A percentile compares a stretch with the other conserved stretches of the same genome.
These are phyloP conservation scores for Phyllopteryx taeniolatus DNA, from an alignment of 2,113 vertebrate genomes.

Conservation along the genomic window DNA sequence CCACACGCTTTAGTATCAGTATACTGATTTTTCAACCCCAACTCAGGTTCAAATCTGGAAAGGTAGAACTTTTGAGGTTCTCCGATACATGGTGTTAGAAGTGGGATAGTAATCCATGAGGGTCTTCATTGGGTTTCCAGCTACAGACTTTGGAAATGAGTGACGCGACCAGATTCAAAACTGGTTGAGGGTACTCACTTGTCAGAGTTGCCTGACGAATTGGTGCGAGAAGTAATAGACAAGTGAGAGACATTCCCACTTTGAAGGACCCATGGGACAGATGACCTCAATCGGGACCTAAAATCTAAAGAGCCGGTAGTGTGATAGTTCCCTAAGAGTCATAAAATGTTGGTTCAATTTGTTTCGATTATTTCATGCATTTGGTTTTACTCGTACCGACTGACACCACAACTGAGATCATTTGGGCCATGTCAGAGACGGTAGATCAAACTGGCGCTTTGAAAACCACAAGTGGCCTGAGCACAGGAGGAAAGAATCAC, in stretches of 20 bases:
- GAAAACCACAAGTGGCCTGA: conserved; percentile 18
- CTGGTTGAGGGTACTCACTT: too few species aligned
- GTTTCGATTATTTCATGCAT: neutral
- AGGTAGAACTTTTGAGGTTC: too few species aligned
- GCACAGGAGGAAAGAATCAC: conserved; percentile 62
- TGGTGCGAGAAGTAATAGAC: neutral
- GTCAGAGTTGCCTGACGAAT: too few species aligned
- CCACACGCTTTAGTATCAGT: too few species aligned
- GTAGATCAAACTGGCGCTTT: neutral
- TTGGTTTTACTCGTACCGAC: neutral
- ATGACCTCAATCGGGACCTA: neutral
- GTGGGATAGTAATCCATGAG: too few species aligned
- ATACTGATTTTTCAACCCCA: too few species aligned
- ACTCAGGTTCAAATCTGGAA: too few species aligned
- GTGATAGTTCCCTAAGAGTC: neutral
- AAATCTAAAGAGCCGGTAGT: too few species aligned
- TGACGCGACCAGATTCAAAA: too few species aligned
- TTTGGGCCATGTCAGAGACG: neutral
- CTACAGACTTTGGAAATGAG: too few species aligned
- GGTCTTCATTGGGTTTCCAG: too few species aligned
- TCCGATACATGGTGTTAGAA: too few species aligned
- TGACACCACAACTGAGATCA: neutral
- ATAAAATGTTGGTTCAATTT: neutral
- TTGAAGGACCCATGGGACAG: neutral
- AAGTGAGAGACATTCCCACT: neutral